A percentile compares a stretch with the other conserved stretches of the same genome.
Conservation (phyloP, 2,797 vertebrate genomes). For the Arnoldichthys spilopterus region DNA sequence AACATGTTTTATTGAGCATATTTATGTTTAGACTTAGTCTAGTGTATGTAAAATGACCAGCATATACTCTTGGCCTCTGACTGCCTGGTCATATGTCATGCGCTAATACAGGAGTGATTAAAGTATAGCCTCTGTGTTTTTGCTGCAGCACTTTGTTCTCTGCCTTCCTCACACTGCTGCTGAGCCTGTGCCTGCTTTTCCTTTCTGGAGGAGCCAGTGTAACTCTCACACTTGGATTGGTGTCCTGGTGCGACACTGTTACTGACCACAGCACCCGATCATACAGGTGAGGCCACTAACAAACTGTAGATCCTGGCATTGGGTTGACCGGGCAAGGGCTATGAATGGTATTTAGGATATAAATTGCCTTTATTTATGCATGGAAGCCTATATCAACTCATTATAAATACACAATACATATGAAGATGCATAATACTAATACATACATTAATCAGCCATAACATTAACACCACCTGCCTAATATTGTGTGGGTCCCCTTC, state of each 20-base stretch:
- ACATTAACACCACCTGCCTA: no score
- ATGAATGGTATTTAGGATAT: neutral
- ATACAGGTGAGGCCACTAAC: slow-evolving; percentile 69
- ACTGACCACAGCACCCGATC: slow-evolving; percentile 71
- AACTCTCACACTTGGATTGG: slow-evolving; percentile 77
- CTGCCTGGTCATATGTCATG: neutral
- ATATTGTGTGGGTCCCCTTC: no score
- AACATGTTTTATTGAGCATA: neutral
- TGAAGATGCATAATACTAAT: no score
- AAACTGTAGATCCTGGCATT: neutral
- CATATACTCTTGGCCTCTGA: neutral
- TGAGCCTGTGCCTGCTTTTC: slow-evolving; percentile 80
- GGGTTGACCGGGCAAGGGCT: neutral
- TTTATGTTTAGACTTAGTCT: neutral
- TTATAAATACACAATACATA: no score
- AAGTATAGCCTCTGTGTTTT: neutral
- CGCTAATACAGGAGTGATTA: neutral
- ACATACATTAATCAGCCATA: no score
- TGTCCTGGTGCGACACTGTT: slow-evolving; percentile 80
- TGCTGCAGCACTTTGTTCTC: slow-evolving; percentile 78
- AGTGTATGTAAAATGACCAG: neutral
- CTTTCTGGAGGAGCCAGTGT: slow-evolving; percentile 78
- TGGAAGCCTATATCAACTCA: no score
- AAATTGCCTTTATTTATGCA: neutral
- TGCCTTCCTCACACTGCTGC: slow-evolving; percentile 79